Evolutionary conservation across 2,888 invertebrate genomes (phyloP).

Genomic region (Bhutanitis thaidina): DNA sequence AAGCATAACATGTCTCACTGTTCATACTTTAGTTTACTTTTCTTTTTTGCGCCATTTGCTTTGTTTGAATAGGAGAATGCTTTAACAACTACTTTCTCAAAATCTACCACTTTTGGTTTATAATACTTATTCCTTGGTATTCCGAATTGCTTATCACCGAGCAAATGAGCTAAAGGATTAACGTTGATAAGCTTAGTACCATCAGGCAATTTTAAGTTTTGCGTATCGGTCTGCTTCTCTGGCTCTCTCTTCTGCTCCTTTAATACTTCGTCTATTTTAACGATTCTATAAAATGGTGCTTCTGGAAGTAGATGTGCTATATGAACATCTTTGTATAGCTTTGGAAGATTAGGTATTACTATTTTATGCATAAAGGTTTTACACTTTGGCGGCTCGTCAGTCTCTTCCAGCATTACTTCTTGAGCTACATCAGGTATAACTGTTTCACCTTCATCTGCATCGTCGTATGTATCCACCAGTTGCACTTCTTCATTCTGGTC

Average conservation of each 20-base stretch:
- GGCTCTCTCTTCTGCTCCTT: conserved; percentile 13
- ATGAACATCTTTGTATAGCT: conserved; percentile 38
- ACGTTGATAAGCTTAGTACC: conserved; percentile 55
- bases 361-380: conserved; percentile 28
- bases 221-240: neutral
- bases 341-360: conserved; percentile 43
- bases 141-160: conserved; percentile 40
- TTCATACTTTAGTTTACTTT: conserved; percentile 16
- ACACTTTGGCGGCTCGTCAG: conserved; percentile 33
- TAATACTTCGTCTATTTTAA: conserved; percentile 48
- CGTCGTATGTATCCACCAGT: conserved; percentile 22
- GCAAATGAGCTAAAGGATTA: conserved; percentile 59
- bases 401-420: conserved; percentile 51
- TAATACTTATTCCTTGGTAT: conserved; percentile 44
- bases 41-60: neutral
- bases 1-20: neutral
- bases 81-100: conserved; percentile 44
- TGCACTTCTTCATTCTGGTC: conserved; percentile 19
- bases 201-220: conserved; percentile 39
- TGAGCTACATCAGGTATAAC: conserved; percentile 59
- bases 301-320: conserved; percentile 54
- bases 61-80: conserved; percentile 42
- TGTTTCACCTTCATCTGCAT: conserved; percentile 26
- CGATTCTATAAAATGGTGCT: conserved; percentile 63
- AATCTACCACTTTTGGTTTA: conserved; percentile 39